Conservation (phyloP, 2,797 vertebrate genomes). For the Parauchenoglanis ngamensis region DNA sequence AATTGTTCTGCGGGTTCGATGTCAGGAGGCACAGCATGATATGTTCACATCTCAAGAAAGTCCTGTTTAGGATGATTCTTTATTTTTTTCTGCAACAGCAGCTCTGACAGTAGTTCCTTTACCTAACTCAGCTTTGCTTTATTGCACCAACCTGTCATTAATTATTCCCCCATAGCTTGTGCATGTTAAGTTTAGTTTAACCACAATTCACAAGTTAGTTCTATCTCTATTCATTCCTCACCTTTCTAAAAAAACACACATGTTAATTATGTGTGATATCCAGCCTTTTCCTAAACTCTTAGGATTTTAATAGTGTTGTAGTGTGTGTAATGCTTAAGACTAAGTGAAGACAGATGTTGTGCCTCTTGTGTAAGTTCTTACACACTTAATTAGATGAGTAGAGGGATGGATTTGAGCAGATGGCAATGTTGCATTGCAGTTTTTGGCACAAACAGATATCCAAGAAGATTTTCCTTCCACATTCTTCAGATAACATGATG, state of each 20-base stretch:
- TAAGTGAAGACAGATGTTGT: constrained; percentile 11
- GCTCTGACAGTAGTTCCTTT: not conserved
- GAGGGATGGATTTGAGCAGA: not conserved
- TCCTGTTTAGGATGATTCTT: not conserved
- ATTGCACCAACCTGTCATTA: not conserved
- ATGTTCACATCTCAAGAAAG: not conserved
- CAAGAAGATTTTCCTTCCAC: not conserved
- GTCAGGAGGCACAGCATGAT: not conserved
- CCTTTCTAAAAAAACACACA: not conserved
- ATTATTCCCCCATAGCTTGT: not conserved
- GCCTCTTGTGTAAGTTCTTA: not conserved
- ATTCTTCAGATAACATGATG: constrained; percentile 22
- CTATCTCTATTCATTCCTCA: not conserved
- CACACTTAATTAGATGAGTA: not conserved
- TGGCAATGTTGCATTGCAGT: constrained; percentile 6
- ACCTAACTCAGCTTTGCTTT: not conserved
- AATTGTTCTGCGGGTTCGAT: not conserved
- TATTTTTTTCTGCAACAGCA: not conserved
- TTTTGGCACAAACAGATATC: not conserved
- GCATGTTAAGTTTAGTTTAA: not conserved
- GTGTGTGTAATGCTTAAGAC: not conserved
- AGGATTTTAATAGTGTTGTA: not conserved
- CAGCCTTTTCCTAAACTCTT: not conserved
- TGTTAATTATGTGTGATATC: not conserved
- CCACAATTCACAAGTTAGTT: too few species aligned